Percentiles rank a stretch among this genome's conserved stretches.
Evolutionary conservation across 2,888 invertebrate genomes (phyloP).

Genomic region (Hydropsyche betteni): DNA sequence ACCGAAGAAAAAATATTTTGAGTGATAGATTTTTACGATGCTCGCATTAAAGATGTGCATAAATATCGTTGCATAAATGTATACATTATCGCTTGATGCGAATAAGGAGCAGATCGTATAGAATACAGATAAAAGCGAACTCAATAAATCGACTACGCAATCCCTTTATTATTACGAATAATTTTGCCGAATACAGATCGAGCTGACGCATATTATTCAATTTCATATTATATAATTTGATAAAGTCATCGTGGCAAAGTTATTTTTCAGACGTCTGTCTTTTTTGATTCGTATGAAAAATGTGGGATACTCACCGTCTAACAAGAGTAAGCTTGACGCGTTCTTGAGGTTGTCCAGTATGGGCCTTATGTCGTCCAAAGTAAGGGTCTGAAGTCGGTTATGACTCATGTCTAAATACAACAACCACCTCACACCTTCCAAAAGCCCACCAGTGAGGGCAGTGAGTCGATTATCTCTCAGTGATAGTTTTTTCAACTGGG

Average conservation of each 20-base stretch:
- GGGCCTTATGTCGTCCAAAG: constrained; percentile 79
- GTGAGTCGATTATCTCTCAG: constrained; percentile 81
- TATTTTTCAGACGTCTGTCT: too few species aligned
- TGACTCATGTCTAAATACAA: constrained; percentile 79
- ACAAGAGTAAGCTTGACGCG: constrained; percentile 75
- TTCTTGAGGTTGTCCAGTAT: constrained; percentile 82
- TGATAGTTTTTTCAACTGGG: constrained; percentile 74
- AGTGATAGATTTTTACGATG: constrained; percentile 32
- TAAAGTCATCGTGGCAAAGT: too few species aligned
- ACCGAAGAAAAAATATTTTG: constrained; percentile 23
- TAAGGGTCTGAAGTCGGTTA: constrained; percentile 80
- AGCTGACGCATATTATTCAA: too few species aligned
- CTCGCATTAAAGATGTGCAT: constrained; percentile 21
- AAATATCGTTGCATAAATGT: constrained; percentile 24
- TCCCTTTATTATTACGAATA: constrained; percentile 1
- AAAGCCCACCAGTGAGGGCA: constrained; percentile 74
- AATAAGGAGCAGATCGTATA: too few species aligned
- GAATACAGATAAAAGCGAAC: too few species aligned
- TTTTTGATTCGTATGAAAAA: background rate
- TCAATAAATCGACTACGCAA: too few species aligned
- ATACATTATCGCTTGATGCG: background rate
- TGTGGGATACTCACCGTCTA: constrained; percentile 73
- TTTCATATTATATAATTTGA: too few species aligned
- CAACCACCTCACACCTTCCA: constrained; percentile 77
- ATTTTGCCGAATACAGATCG: background rate